Base-by-base conservation (phyloP, 2,113 vertebrate species). In the Anoplopoma fimbria region DNA sequence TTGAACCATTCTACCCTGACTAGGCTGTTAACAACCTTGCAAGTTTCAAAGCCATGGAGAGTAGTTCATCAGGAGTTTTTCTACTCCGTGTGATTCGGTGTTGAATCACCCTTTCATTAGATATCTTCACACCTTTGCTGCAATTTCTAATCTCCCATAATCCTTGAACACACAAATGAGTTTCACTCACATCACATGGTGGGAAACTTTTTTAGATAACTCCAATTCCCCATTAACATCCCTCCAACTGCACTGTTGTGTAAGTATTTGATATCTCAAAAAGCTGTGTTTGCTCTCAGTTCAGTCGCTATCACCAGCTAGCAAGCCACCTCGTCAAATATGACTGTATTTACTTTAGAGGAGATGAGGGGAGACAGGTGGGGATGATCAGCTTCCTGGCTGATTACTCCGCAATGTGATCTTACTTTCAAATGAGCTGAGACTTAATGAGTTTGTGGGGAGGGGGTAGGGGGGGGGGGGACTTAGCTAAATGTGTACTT, bases 391-490 rank as follows among this genome's bases (percentile, higher is more conserved):
- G 69, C 87, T 81, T 77, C 64, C 62, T 29, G 57, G 65, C 65
- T 83, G 75, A 91, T 88, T 77, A 87, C n/a, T 33, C 79, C 31
- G 47, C 53, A 58, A 23, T 25, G 61, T 67, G 68, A 85, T 87
- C 40, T 70, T 64, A 84, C 75, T 86, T 82, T 87, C n/a, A 83
- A 81, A 92, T 83, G 71, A 87, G 73, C 40, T 49, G 6, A 64
- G 53, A 38, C 57, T 70, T 62, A 40, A 81, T 83, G 84, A 79
- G 71, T 57, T 69, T 77, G 55, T 68, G 51, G 63, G n/a, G n/a
- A n/a, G n/a, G n/a, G n/a, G n/a, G n/a, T n/a, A n/a, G n/a, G 31
- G 13, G 12, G 36, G 58, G 55, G 63, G 33, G 40, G 14, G 38
- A 68, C 64, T 73, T 83, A 33, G 53, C 13, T 77, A 83, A 83